phyloP scores from a whole-genome alignment of 1,140 invertebrate species.

The Macrotrachela quadricornifera region DNA sequence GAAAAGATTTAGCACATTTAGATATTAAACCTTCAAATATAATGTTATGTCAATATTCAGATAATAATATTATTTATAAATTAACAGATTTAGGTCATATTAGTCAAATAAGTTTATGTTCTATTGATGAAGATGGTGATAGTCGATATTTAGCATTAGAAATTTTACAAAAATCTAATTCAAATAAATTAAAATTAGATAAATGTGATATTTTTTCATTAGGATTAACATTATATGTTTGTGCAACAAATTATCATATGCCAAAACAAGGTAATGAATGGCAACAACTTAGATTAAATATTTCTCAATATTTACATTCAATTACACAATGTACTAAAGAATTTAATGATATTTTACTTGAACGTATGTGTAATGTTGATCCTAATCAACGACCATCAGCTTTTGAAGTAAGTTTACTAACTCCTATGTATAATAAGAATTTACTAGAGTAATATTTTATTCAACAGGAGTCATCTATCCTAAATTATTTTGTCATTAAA shows the following conservation, averaged over 20 bases:
- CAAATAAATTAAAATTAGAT: slow-evolving; percentile 34
- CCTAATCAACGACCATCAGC: too few species aligned
- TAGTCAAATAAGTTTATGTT: slow-evolving; percentile 40
- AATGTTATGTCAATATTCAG: neutral
- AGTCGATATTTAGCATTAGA: slow-evolving; percentile 66
- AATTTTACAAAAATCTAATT: slow-evolving; percentile 45
- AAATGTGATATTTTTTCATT: slow-evolving; percentile 76
- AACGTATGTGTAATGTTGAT: too few species aligned
- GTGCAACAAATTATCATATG: slow-evolving; percentile 42
- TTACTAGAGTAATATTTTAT: too few species aligned
- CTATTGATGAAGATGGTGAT: slow-evolving; percentile 71
- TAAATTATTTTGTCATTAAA: too few species aligned
- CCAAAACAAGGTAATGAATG: slow-evolving; percentile 69
- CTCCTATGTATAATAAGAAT: too few species aligned
- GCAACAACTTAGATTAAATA: slow-evolving; percentile 33
- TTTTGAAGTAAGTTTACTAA: too few species aligned
- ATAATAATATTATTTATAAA: slow-evolving; percentile 55
- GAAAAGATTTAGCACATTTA: slow-evolving; percentile 62
- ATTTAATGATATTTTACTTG: too few species aligned
- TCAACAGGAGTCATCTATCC: too few species aligned
- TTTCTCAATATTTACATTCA: too few species aligned
- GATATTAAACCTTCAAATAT: slow-evolving; percentile 60
- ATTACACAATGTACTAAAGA: too few species aligned
- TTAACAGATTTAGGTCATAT: slow-evolving; percentile 72
- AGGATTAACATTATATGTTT: slow-evolving; percentile 53